Evolutionary conservation across 2,888 invertebrate genomes (phyloP), one percentile per base, ranked within the genome.

Genomic region (Nematopogon swammerdamellus): DNA sequence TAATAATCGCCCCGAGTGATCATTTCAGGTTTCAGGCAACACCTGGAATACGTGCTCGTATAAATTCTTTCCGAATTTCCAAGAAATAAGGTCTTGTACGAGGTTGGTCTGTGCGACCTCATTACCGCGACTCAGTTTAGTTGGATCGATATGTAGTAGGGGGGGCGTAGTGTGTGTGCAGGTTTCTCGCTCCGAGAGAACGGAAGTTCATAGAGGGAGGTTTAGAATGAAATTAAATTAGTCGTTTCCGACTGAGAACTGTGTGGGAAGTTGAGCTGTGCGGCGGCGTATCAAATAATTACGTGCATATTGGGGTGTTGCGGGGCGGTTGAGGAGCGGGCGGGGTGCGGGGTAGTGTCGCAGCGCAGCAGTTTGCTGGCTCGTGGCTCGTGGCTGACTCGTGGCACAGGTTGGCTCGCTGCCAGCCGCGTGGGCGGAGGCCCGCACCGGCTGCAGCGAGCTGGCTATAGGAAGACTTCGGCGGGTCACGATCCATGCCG

Each of bases 381-480:
- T 46, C 50, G 47, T 50, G 46, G 47, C n/a, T n/a, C 36, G 25
- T 17, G 11, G 18, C 19, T 47, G 29, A n/a, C 29, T 25, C 29
- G 20, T 3, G 47, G 18, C 36, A 10, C 10, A 3, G 19, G 18
- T 36, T 36, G 19, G 47, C 30, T n/a, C 11, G 25, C 6, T 18
- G 19, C n/a, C n/a, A 44, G 48, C 19, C n/a, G n/a, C n/a, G n/a
- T n/a, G n/a, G n/a, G n/a, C n/a, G n/a, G n/a, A n/a, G n/a, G 20
- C 18, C 6, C 18, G 16, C 29, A 20, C 46, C 49, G 5, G 25
- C 42, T 49, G 49, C n/a, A n/a, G 30, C 43, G 45, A 51, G 50
- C 46, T 48, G 50, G 48, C 50, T 50, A 48, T 50, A 52, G 50
- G 50, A 50, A 52, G 50, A 43, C 44, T 29, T 25, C 25, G 25